Evolutionary conservation across 2,888 invertebrate species (phyloP).

Genomic region (Neuroscelio doddi): DNA sequence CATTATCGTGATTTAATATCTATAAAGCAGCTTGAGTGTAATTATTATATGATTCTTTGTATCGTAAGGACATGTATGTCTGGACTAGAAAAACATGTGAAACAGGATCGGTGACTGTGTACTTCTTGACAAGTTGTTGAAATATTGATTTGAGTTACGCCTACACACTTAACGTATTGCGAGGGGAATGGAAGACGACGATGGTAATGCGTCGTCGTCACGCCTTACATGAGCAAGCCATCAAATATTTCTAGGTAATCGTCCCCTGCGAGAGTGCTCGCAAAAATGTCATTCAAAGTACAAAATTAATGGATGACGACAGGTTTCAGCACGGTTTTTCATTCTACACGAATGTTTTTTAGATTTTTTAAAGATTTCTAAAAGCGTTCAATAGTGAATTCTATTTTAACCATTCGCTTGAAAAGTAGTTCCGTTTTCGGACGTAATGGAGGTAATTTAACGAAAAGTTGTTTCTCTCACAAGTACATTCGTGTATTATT

Average conservation of each 20-base stretch:
- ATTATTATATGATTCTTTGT: not conserved
- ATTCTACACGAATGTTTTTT: too few relatives aligned
- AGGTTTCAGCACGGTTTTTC: too few relatives aligned
- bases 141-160: slow-evolving; percentile 56
- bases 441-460: too few relatives aligned
- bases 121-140: slow-evolving; percentile 47
- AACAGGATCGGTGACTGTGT: slow-evolving; percentile 32
- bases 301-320: slow-evolving; percentile 37
- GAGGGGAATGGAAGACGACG: slow-evolving; percentile 45
- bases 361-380: too few relatives aligned
- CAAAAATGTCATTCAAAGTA: slow-evolving; percentile 30
- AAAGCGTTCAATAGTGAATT: too few relatives aligned
- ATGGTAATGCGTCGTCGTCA: slow-evolving; percentile 50
- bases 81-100: not conserved
- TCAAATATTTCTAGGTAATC: slow-evolving; percentile 60
- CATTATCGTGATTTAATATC: too few relatives aligned
- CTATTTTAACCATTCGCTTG: too few relatives aligned
- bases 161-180: slow-evolving; percentile 45
- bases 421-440: too few relatives aligned
- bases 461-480: too few relatives aligned
- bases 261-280: slow-evolving; percentile 50
- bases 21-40: too few relatives aligned
- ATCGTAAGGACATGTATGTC: not conserved
- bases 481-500: too few relatives aligned
- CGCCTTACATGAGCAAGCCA: slow-evolving; percentile 50